Percentiles rank a stretch among this genome's conserved stretches.
Conservation (phyloP, 1,140 invertebrate genomes). For the Ridgeia piscesae region DNA sequence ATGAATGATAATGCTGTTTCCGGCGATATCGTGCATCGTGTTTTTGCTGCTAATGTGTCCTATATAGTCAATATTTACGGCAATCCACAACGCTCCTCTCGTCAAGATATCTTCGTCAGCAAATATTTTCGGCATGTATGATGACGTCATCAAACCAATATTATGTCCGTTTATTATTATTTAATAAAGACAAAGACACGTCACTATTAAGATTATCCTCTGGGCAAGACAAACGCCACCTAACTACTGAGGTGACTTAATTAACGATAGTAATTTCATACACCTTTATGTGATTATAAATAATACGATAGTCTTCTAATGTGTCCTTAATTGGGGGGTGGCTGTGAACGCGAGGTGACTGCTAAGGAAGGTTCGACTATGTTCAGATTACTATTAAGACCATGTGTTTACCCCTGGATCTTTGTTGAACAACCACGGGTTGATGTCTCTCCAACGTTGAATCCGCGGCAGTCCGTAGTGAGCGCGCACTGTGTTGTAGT, state of each 20-base stretch:
- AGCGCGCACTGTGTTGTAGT: constrained; percentile 89
- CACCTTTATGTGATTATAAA: background rate
- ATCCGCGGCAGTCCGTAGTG: constrained; percentile 59
- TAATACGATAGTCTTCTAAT: no score
- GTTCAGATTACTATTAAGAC: background rate
- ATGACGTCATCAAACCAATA: no score
- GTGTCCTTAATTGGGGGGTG: constrained; percentile 45
- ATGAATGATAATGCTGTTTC: background rate
- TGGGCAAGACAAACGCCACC: no score
- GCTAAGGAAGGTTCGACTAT: constrained; percentile 43
- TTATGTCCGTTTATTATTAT: no score
- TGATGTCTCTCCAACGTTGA: constrained; percentile 68
- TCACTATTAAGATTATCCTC: no score
- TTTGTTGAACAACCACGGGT: constrained; percentile 76
- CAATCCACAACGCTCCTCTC: no score
- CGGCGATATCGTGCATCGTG: background rate
- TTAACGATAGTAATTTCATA: background rate
- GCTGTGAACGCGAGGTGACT: no score
- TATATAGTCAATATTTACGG: no score
- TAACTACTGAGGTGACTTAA: background rate
- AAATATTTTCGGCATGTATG: background rate
- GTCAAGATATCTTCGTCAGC: no score
- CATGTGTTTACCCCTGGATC: constrained; percentile 49
- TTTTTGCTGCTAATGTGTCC: background rate
- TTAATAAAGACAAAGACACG: no score